Conservation (phyloP, 2,797 vertebrate species). For the Manis crassicaudata region DNA sequence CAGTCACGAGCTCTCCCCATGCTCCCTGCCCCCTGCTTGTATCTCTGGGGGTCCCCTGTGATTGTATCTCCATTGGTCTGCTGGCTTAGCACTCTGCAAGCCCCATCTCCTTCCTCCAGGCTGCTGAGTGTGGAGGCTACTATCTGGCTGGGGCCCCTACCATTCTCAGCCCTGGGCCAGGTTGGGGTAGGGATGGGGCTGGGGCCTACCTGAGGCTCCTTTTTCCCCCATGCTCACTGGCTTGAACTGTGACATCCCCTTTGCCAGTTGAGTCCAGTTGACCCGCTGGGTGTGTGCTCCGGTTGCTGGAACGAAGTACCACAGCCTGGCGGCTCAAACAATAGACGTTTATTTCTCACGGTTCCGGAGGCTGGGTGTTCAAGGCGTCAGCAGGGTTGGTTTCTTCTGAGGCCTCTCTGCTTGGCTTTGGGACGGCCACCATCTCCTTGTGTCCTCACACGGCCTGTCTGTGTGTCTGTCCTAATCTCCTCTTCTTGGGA, state of each 20-base stretch:
- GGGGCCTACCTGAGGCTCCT: background rate
- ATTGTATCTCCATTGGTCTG: background rate
- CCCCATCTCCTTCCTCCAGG: background rate
- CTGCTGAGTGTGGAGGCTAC: background rate
- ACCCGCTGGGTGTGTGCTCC: background rate
- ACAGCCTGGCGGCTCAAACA: background rate
- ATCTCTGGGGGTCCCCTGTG: background rate
- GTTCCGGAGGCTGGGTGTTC: background rate
- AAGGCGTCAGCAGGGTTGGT: background rate
- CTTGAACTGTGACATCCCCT: background rate
- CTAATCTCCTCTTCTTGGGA: background rate
- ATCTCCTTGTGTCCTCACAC: background rate
- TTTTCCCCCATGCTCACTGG: background rate
- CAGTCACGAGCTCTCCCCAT: no score
- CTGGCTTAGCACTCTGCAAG: background rate
- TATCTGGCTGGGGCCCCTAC: fast-evolving
- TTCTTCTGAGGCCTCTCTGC: background rate
- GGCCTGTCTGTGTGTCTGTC: background rate
- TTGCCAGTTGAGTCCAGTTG: background rate
- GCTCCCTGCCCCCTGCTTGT: background rate
- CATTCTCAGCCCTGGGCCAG: background rate
- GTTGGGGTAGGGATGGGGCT: fast-evolving
- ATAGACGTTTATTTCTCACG: background rate
- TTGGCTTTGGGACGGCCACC: background rate
- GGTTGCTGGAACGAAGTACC: background rate